Conservation (phyloP, 2,888 invertebrate species). For the Cyclophora albipunctata region DNA sequence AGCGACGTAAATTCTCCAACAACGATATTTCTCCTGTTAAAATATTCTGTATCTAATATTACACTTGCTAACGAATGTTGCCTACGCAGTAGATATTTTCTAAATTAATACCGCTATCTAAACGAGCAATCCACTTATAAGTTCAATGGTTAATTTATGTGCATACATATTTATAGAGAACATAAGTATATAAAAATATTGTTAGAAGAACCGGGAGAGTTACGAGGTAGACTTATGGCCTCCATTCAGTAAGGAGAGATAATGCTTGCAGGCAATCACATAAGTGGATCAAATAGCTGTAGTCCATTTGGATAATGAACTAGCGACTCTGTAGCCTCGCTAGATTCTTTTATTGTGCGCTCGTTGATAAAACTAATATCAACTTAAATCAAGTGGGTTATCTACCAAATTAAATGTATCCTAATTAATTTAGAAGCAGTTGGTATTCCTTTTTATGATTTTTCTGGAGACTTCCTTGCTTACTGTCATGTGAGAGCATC, state of each 20-base stretch:
- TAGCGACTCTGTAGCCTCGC: conserved; percentile 57
- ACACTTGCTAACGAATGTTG: background rate
- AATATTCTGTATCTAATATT: no score
- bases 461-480: no score
- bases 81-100: conserved; percentile 1
- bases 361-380: conserved; percentile 44
- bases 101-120: conserved; percentile 12
- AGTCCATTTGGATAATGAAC: conserved; percentile 76
- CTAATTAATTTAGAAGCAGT: conserved; percentile 9
- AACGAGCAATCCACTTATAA: conserved; percentile 22
- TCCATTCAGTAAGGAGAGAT: conserved; percentile 69
- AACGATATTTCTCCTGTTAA: no score
- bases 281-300: conserved; percentile 76
- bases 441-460: no score
- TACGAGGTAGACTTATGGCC: conserved; percentile 72
- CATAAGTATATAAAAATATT: conserved; percentile 52
- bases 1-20: no score
- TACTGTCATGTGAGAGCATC: no score
- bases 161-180: conserved; percentile 46
- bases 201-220: conserved; percentile 61
- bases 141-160: conserved; percentile 44
- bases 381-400: conserved; percentile 26
- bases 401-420: conserved; percentile 15
- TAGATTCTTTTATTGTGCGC: conserved; percentile 53
- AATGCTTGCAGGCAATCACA: conserved; percentile 75